These are phyloP conservation scores for Gymnoscopelus braueri DNA, from an alignment of 2,797 vertebrate genomes.

Conservation along the genomic window DNA sequence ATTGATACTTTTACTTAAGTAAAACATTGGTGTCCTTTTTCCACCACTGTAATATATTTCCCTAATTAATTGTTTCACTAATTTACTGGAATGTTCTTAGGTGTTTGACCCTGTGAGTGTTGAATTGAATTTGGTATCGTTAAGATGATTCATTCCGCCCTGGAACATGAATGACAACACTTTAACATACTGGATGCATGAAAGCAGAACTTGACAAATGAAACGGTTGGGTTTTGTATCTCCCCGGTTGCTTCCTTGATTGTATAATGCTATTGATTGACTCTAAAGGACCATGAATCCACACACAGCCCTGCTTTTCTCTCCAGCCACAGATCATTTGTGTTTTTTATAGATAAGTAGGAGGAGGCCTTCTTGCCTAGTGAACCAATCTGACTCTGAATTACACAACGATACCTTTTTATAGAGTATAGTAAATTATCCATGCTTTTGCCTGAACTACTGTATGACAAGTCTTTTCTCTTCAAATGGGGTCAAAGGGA, in stretches of 20 bases:
- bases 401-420: constrained; percentile 7
- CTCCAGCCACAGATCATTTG: constrained; percentile 18
- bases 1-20: no score
- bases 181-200: background rate
- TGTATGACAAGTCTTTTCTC: background rate
- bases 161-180: constrained; percentile 1
- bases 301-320: background rate
- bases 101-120: background rate
- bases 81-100: constrained; percentile 29
- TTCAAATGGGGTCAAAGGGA: background rate
- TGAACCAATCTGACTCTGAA: background rate
- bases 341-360: constrained; percentile 11
- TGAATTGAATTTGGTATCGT: background rate
- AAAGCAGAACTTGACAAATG: background rate
- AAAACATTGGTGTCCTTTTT: no score
- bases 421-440: constrained; percentile 8
- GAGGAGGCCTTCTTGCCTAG: constrained; percentile 9
- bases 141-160: background rate
- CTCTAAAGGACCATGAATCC: constrained; percentile 12
- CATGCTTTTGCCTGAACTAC: background rate
- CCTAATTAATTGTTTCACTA: background rate
- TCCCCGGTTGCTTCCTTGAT: constrained; percentile 21
- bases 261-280: constrained; percentile 32
- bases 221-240: background rate
- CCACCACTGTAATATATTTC: constrained; percentile 4